phyloP scores from a whole-genome alignment of 2,113 vertebrate genomes.

The Illadopsis cleaveri region DNA sequence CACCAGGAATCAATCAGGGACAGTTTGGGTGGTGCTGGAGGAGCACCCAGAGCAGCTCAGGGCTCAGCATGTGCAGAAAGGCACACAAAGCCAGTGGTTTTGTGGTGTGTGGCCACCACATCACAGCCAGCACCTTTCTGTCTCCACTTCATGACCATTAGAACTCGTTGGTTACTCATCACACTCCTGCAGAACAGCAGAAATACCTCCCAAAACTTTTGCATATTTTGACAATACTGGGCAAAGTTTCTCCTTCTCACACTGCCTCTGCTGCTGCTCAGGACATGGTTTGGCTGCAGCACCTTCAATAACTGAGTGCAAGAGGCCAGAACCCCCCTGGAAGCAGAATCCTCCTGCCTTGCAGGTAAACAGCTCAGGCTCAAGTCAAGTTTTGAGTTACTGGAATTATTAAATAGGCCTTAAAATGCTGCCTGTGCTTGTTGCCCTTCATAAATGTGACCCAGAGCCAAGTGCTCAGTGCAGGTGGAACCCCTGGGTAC shows the following conservation, averaged over 20 bases:
- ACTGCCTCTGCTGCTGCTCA: neutral
- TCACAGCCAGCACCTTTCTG: neutral
- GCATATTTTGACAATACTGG: neutral
- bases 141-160: neutral
- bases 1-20: neutral
- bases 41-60: neutral
- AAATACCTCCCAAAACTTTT: neutral
- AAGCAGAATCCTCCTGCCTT: neutral
- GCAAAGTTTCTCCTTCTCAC: neutral
- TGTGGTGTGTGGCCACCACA: too few species aligned
- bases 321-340: neutral
- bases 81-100: neutral
- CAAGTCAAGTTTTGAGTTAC: neutral
- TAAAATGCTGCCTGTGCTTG: neutral
- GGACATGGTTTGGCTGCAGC: neutral
- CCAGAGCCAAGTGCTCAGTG: neutral
- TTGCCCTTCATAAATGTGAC: neutral
- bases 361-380: neutral
- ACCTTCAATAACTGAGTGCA: neutral
- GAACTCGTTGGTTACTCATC: neutral
- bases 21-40: rapidly evolving
- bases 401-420: neutral
- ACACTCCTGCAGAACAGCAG: neutral
- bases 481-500: neutral
- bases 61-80: neutral